Conservation (phyloP, 2,113 vertebrate species). For the Lophochroa leadbeateri region DNA sequence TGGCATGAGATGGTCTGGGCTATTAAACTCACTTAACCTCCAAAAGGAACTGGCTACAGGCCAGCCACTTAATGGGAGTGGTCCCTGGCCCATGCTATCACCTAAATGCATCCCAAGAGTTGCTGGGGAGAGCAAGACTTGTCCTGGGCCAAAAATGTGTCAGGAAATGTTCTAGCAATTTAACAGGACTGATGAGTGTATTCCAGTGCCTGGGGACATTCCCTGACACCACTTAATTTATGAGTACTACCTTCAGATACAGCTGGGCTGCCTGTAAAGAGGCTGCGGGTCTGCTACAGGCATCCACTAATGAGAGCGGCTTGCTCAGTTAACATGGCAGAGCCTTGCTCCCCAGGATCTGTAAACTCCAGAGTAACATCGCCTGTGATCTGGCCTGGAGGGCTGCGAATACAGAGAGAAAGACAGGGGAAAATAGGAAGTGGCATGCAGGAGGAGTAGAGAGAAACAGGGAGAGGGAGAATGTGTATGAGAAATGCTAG, state of each 20-base stretch:
- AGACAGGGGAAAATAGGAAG: not conserved
- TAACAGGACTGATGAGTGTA: conserved; percentile 27
- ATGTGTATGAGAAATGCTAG: not conserved
- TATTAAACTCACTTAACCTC: conserved; percentile 54
- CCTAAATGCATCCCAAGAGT: conserved; percentile 1
- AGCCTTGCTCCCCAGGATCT: not conserved
- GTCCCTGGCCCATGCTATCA: conserved; percentile 26
- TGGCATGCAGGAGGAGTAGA: not conserved
- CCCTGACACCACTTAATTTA: conserved; percentile 51
- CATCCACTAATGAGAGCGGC: not conserved
- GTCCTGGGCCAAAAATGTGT: conserved; percentile 30
- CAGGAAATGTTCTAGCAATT: conserved; percentile 41
- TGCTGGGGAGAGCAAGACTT: fast-evolving
- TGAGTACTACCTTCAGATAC: not conserved
- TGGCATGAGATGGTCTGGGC: conserved; percentile 25
- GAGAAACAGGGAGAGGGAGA: not conserved
- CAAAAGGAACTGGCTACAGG: conserved; percentile 34
- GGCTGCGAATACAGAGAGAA: not conserved
- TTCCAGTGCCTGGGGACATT: conserved; percentile 44
- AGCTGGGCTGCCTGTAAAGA: conserved; percentile 8
- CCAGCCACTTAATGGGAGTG: conserved; percentile 38
- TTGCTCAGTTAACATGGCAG: not conserved
- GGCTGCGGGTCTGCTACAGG: not conserved
- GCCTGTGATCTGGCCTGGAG: not conserved
- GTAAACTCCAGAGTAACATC: not conserved